Evolutionary conservation across 2,888 invertebrate genomes (phyloP), one percentile per base, ranked within the genome.

Genomic region (Cybosia mesomella): DNA sequence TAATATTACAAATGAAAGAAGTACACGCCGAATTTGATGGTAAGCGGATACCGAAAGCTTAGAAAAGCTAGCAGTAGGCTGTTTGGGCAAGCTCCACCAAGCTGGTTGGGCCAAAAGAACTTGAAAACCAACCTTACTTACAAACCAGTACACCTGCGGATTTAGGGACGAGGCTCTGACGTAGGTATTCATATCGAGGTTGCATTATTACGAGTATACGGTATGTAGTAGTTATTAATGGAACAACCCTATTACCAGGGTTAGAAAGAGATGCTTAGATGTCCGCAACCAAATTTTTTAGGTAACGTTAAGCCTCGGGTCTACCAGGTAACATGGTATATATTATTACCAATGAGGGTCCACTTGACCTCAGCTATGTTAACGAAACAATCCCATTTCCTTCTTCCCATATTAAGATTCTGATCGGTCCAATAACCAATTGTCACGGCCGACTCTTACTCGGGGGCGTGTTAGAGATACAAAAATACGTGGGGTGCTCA

Each of bases 391-490:
- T 58, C 58, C 53, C 24, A 64, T 67, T 67, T 64, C 53, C 67
- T 63, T 59, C 59, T 76, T 76, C 60, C 64, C 68, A 68, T 74
- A 80, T 81, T 82, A 81, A 77, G 76, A 82, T 80, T 75, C 72
- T 61, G 68, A 80, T 82, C 76, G 72, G 62, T 58, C 76, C 81
- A 85, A 85, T 86, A 88, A 84, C 83, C 84, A 85, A 87, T 87
- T 83, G 83, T 77, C 80, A 64, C 71, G 61, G 83, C 81, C 77
- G 84, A 80, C 80, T 74, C 69, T 81, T 79, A 71, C 76, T 74
- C 72, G 79, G 71, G 77, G 72, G 80, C 79, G 77, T 79, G 82
- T 81, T 79, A 75, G 78, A 82, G 82, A 83, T 85, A 85, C 85
- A 84, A 80, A 84, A 83, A 79, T 86, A 84, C 80, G 72, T 67